Evolutionary conservation across 2,888 invertebrate genomes (phyloP), one percentile per base, ranked within the genome.

Genomic region (Galerucella nymphaeae): DNA sequence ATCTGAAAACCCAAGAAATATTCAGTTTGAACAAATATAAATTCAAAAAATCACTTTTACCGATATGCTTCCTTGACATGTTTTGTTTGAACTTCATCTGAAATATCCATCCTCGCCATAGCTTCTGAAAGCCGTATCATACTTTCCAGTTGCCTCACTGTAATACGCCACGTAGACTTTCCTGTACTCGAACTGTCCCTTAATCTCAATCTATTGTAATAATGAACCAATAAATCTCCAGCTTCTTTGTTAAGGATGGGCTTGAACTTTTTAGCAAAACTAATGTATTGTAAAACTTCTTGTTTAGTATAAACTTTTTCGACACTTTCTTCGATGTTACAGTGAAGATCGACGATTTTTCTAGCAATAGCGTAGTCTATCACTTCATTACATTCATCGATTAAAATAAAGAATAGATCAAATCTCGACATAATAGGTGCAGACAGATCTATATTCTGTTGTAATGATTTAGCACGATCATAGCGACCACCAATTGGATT

Each of bases 391-490:
- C 96, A 96, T 85, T 99, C 99, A 85, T 99, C 99, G 2, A 99
- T 95, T 1, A 99, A 89, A 78, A 99, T 96, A 87, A 99, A 99
- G 88, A 99, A 99, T 16, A 99, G 88, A 87, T 99, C 99, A 87
- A 99, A 99, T 79, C 99, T 91, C 0, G 99, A 99, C 98, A 99
- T 98, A 82, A 99, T 98, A 0, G 99, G 99, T 0, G 99, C 97
- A 0, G 96, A 93, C 16, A 99, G 88, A 0, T 93, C 90, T 2
- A 99, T 94, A 86, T 99, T 99, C 84, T 98, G 97, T 81, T 97
- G 96, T 5, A 99, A 88, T 0, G 97, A 96, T 84, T 96, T 97
- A 0, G 95, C 91, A 57, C 97, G 90, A 87, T 99, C 98, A 87
- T 99, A 99, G 45, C 98, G 91, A 0, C 83, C 83, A n/a, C 96